Evolutionary conservation across 2,113 vertebrate species (phyloP).

Genomic region (Dendropsophus ebraccatus): DNA sequence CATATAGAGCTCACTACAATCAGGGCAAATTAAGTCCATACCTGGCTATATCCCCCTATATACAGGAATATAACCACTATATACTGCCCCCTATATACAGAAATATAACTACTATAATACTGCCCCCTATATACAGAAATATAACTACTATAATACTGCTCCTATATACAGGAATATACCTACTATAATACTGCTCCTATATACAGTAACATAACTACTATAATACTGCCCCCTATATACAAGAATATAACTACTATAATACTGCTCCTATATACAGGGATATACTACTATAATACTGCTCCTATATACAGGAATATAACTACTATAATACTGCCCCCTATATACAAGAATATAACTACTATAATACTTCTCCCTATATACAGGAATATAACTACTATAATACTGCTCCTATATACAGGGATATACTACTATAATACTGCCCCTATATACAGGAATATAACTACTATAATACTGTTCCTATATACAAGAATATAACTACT

Average conservation of each 20-base stretch:
- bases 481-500: not conserved
- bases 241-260: constrained; percentile 4
- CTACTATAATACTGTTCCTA: not conserved
- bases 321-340: not conserved
- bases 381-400: too few relatives aligned
- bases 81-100: not conserved
- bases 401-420: not conserved
- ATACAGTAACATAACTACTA: too few relatives aligned
- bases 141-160: not conserved
- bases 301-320: not conserved
- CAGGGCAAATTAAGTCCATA: too few relatives aligned
- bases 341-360: not conserved
- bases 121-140: not conserved
- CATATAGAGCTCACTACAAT: too few relatives aligned
- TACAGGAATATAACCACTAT: not conserved
- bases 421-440: not conserved
- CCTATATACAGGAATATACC: not conserved
- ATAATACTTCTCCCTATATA: not conserved
- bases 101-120: not conserved
- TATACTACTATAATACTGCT: not conserved
- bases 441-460: not conserved
- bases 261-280: not conserved
- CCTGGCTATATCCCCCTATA: too few relatives aligned
- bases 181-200: not conserved
- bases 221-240: not conserved